Base-by-base conservation (phyloP, 2,113 vertebrate genomes). In the Scalopus aquaticus region DNA sequence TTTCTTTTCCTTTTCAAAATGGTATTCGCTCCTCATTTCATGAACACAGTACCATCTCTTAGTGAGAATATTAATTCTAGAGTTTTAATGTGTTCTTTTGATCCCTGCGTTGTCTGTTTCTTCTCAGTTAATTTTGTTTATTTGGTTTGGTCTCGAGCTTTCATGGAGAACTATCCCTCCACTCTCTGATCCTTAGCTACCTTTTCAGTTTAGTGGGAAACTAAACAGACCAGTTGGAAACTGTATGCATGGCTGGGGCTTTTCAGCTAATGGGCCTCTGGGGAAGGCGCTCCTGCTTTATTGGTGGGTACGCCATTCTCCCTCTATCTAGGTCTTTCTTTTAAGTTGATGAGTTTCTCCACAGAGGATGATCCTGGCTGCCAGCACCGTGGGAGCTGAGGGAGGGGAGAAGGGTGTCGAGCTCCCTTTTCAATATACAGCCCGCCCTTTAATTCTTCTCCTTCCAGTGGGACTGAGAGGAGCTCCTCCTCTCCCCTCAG, bases 121-220 rank as follows among this genome's bases (percentile, higher is more conserved):
- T 49, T 84, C 35, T 1, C 1, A 69, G 16, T 74, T 56, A 24
- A 76, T 88, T 51, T 62, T 15, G 2, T 56, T 20, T 28, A 20
- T 88, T 81, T 82, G 32, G 67, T 95, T 91, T 78, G 35, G 28
- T 88, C 39, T 88, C 91, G 39, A 2, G 69, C 28, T 93, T 87
- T 58, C 30, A 9, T 15, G 37, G 76, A 69, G 46, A 89, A 42
- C 22, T 32, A 16, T 58, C 37, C 39, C 10, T 90, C 19, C 39
- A 22, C 22, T 44, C 8, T 32, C 67, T 86, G 56, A 56, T 74
- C 79, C 72, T 80, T 19, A 32, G 44, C 42, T 78, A 60, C 84
- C 93, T 89, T 90, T 84, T 92, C 54, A 30, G 28, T 46, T 92
- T 65, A 82, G 69, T 19, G 15, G 95, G 73, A 46, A 85, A n/a